Evolutionary conservation across 1,140 invertebrate species (phyloP).

Genomic region (honey bee (Apis mellifera)): DNA sequence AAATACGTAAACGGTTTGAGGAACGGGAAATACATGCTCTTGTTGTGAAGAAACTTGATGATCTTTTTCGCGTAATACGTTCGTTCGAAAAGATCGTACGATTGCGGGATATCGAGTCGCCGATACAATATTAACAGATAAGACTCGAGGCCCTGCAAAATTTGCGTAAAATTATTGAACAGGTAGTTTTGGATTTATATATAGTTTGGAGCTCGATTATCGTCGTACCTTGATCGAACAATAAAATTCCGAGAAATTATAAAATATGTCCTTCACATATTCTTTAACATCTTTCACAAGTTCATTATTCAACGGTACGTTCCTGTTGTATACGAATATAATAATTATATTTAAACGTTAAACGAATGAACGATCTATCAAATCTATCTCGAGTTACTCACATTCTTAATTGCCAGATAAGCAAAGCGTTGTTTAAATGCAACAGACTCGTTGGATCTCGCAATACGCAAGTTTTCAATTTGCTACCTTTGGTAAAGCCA

Average conservation of each 20-base stretch:
- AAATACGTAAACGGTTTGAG: conserved; percentile 61
- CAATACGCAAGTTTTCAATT: conserved; percentile 10
- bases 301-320: neutral
- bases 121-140: conserved; percentile 55
- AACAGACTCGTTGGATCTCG: conserved; percentile 61
- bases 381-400: conserved; percentile 37
- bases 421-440: conserved; percentile 51
- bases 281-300: conserved; percentile 10
- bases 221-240: conserved; percentile 47
- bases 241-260: conserved; percentile 48
- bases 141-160: conserved; percentile 66
- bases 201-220: no score
- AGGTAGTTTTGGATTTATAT: no score
- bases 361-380: no score
- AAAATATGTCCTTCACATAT: neutral
- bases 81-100: conserved; percentile 27
- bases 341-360: no score
- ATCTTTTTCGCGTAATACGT: conserved; percentile 29
- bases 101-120: conserved; percentile 57
- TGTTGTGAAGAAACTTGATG: conserved; percentile 6
- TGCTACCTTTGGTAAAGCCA: conserved; percentile 2
- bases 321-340: conserved; percentile 32
- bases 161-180: no score
- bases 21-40: neutral
- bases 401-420: conserved; percentile 67